Evolutionary conservation across 2,888 invertebrate species (phyloP).

Genomic region (Pantelozetes paolii): DNA sequence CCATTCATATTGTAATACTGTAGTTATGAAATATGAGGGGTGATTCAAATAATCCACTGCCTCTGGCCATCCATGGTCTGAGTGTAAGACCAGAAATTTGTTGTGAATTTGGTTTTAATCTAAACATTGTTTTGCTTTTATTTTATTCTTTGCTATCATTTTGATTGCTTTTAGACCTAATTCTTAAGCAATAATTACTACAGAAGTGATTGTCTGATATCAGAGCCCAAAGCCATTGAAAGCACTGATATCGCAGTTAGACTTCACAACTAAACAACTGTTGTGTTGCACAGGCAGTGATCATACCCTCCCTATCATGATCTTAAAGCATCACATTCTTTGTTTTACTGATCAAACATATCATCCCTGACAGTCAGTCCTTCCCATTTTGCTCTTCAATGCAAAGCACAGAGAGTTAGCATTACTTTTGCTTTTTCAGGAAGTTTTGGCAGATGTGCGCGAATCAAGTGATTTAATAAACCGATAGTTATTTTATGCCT

Average conservation of each 20-base stretch:
- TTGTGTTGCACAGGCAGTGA: background rate
- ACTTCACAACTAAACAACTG: background rate
- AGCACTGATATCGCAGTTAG: slow-evolving; percentile 8
- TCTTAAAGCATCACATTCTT: slow-evolving; percentile 10
- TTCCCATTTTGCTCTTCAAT: background rate
- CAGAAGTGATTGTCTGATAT: slow-evolving; percentile 18
- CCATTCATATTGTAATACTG: too few species aligned
- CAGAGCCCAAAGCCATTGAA: slow-evolving; percentile 25
- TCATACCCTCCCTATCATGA: slow-evolving; percentile 37
- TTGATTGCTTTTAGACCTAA: slow-evolving; percentile 29
- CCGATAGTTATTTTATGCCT: background rate
- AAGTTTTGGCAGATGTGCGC: slow-evolving; percentile 35
- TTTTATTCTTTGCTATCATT: background rate
- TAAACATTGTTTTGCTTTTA: slow-evolving; percentile 20
- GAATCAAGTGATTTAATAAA: background rate
- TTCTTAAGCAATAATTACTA: slow-evolving; percentile 19
- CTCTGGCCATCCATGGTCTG: too few species aligned
- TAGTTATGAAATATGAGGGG: too few species aligned
- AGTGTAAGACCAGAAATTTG: background rate
- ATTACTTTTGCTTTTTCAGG: slow-evolving; percentile 25
- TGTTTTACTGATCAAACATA: slow-evolving; percentile 34
- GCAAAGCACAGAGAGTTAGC: background rate
- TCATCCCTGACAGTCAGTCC: slow-evolving; percentile 25
- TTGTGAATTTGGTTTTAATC: background rate
- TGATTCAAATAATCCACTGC: too few species aligned